A percentile compares a stretch with the other conserved stretches of the same genome.
Conservation (phyloP, 1,140 invertebrate species). For the Marisa cornuarietis region DNA sequence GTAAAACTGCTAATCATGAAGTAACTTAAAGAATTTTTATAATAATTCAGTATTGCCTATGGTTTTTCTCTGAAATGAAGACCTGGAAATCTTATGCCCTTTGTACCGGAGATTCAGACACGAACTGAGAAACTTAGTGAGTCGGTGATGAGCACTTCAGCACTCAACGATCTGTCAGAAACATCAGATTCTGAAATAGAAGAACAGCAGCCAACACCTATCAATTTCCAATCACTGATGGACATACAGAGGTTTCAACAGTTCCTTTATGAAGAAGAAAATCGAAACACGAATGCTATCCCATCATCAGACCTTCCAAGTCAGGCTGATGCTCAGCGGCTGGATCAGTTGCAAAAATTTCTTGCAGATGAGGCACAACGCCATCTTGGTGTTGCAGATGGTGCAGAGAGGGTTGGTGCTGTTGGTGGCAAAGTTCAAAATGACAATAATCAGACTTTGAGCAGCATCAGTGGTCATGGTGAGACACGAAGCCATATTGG, state of each 20-base stretch:
- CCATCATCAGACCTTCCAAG: not conserved
- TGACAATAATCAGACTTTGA: conserved; percentile 38
- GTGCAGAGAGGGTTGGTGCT: not conserved
- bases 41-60: no score
- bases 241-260: conserved; percentile 57
- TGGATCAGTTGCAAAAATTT: conserved; percentile 15
- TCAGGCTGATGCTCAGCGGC: conserved; percentile 1
- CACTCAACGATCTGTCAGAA: conserved; percentile 59
- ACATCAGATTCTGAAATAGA: conserved; percentile 19
- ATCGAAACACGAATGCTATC: conserved; percentile 22
- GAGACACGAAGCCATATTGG: conserved; percentile 37
- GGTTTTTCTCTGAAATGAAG: conserved; percentile 8
- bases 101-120: conserved; percentile 44
- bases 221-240: conserved; percentile 54
- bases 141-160: conserved; percentile 54
- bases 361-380: not conserved
- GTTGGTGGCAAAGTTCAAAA: not conserved
- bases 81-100: conserved; percentile 39
- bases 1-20: no score
- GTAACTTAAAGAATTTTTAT: no score
- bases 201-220: conserved; percentile 33
- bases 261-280: conserved; percentile 54
- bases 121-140: conserved; percentile 57
- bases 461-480: conserved; percentile 50
- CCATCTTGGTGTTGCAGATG: not conserved